Percentiles rank a stretch among this genome's conserved stretches.
Evolutionary conservation across 2,113 vertebrate genomes (phyloP).

Genomic region (Tragelaphus buxtoni): DNA sequence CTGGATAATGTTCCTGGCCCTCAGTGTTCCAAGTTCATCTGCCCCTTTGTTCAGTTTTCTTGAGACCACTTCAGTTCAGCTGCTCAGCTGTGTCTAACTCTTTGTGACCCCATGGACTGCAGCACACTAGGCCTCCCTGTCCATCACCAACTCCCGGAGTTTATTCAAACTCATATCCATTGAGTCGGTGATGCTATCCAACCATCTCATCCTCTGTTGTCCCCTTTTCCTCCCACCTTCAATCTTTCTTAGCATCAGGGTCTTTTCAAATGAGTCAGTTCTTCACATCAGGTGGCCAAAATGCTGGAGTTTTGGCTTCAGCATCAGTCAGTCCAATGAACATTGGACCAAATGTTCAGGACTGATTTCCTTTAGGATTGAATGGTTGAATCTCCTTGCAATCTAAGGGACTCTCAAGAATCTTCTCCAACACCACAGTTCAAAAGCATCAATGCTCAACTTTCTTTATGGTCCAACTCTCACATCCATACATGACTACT

Average conservation of each 20-base stretch:
- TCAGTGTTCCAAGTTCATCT: not conserved
- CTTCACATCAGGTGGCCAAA: not conserved
- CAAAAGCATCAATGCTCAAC: not conserved
- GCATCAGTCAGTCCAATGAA: not conserved
- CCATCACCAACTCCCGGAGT: not conserved
- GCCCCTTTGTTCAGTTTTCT: not conserved
- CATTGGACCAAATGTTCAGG: not conserved
- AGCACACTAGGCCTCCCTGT: rapidly evolving
- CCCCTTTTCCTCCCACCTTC: not conserved
- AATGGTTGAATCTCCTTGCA: not conserved
- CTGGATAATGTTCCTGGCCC: too few relatives aligned
- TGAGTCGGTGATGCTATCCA: not conserved
- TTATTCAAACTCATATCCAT: not conserved
- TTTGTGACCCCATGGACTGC: not conserved
- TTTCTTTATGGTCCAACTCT: not conserved
- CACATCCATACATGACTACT: not conserved
- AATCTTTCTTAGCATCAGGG: not conserved
- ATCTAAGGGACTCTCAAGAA: not conserved
- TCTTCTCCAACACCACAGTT: not conserved
- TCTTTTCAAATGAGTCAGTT: not conserved
- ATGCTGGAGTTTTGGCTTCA: not conserved
- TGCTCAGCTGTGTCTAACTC: rapidly evolving
- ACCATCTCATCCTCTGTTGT: not conserved
- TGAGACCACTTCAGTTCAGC: not conserved
- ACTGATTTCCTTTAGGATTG: not conserved